These are phyloP conservation scores for Drosophila baimaii DNA, from an alignment of 1,140 invertebrate species.

Conservation along the genomic window DNA sequence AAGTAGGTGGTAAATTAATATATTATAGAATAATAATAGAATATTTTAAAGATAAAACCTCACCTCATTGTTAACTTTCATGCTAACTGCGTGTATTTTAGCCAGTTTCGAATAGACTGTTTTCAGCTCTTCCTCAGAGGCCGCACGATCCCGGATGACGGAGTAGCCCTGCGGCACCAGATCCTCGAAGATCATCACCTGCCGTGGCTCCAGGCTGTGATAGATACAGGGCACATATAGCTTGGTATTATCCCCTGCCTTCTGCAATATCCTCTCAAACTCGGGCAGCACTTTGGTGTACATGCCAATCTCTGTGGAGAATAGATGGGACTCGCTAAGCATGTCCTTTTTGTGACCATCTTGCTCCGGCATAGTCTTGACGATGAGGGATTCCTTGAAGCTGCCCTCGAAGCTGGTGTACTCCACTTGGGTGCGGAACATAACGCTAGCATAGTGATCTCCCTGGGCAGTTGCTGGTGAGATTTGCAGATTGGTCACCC, in stretches of 20 bases:
- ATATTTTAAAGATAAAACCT: no score
- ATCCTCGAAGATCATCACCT: conserved; percentile 68
- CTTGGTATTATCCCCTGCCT: conserved; percentile 46
- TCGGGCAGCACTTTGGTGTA: conserved; percentile 53
- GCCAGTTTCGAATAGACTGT: conserved; percentile 43
- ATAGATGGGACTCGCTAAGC: conserved; percentile 34
- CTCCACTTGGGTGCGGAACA: conserved; percentile 56
- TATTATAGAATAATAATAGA: no score
- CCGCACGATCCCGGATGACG: conserved; percentile 44
- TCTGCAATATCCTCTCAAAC: conserved; percentile 49
- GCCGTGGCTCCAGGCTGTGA: conserved; percentile 42
- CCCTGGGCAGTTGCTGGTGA: conserved; percentile 63
- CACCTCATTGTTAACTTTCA: conserved; percentile 51
- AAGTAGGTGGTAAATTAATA: no score
- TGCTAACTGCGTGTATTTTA: conserved; percentile 63
- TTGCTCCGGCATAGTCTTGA: conserved; percentile 69
- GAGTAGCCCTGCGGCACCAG: conserved; percentile 51
- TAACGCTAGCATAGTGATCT: conserved; percentile 78
- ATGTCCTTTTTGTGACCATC: conserved; percentile 64
- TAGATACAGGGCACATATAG: conserved; percentile 51
- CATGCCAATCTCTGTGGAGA: conserved; percentile 65
- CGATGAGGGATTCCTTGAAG: conserved; percentile 46
- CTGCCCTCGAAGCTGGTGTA: conserved; percentile 5
- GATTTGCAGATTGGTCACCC: conserved; percentile 35
- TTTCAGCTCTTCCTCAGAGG: conserved; percentile 43